Base-by-base conservation (phyloP, 2,797 vertebrate species). In the Otolemur crassicaudatus region DNA sequence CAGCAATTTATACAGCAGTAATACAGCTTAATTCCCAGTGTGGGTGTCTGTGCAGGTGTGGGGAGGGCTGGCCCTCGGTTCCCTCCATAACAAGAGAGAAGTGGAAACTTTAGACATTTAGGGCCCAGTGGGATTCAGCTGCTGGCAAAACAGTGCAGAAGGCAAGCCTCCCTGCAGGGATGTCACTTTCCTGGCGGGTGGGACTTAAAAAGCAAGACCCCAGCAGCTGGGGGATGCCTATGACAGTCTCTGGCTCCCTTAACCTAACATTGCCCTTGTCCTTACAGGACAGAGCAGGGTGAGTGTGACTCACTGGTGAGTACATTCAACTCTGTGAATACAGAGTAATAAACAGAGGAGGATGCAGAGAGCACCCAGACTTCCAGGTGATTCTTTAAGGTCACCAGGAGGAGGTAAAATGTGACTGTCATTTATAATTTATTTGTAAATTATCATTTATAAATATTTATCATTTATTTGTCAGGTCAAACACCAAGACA, bases 11-110 rank as follows among this genome's bases (percentile, higher is more conserved):
- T 20, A 53, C 0, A 14, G 11, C 56, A 89, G 77, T 72, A 65
- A 82, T 3, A 7, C 27, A 27, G 56, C n/a, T 76, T 87, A 91
- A 96, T 89, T 56, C 94, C 80, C 20, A 61, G 91, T 58, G 76
- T 17, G 0, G 31, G 46, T 0, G 1, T 67, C 43, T 1, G 49
- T 0, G 2, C 22, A 27, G 56, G 65, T 22, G 37, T 3, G 17
- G 65, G 80, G 17, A 65, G 31, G 46, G 86, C 77, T 13, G 43
- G 37, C 22, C 29, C 31, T 60, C 1, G n/a, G 58, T 43, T 43
- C 34, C n/a, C 67, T n/a, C 22, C 0, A 3, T 2, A 79, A 83
- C 25, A 11, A 17, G 79, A 58, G 37, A 53, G n/a, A 43, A 77
- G 63, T 13, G 23, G 27, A 70, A 16, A 81, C 69, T 34, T 37